phyloP scores from a whole-genome alignment of 2,113 vertebrate genomes.

The Ellobius talpinus region DNA sequence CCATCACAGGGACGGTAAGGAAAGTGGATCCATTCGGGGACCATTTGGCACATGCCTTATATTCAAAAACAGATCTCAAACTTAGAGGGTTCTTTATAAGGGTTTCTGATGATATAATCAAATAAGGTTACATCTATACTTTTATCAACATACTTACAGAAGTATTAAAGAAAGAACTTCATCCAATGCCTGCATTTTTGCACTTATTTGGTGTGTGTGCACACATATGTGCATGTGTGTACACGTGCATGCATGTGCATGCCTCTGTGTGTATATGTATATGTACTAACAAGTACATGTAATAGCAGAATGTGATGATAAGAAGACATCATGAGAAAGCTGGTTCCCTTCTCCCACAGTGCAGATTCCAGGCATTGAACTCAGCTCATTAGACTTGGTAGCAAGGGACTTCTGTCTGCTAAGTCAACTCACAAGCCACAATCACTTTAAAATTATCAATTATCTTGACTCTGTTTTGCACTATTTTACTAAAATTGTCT shows the following conservation, averaged over 20 bases:
- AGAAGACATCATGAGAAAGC: too few relatives aligned
- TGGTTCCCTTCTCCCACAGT: background rate
- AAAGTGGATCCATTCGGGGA: conserved; percentile 1
- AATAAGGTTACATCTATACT: conserved; percentile 50
- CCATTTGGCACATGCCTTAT: conserved; percentile 43
- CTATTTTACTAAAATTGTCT: conserved; percentile 56
- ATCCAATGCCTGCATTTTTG: background rate
- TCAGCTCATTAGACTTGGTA: background rate
- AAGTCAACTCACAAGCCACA: background rate
- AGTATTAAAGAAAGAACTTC: conserved; percentile 40
- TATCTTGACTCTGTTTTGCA: conserved; percentile 46
- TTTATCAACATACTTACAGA: conserved; percentile 48
- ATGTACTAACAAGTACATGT: background rate
- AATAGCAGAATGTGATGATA: background rate
- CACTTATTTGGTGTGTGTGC: background rate
- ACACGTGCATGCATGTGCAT: background rate
- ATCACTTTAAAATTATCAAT: conserved; percentile 49
- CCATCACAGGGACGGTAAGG: background rate
- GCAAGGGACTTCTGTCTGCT: background rate
- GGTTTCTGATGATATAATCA: conserved; percentile 48
- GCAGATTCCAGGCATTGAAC: background rate
- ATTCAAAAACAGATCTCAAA: conserved; percentile 58
- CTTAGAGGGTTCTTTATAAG: conserved; percentile 14
- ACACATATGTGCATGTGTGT: background rate
- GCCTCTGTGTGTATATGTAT: too few relatives aligned